These are phyloP conservation scores for Vimba vimba DNA, from an alignment of 2,113 vertebrate genomes.

Conservation along the genomic window DNA sequence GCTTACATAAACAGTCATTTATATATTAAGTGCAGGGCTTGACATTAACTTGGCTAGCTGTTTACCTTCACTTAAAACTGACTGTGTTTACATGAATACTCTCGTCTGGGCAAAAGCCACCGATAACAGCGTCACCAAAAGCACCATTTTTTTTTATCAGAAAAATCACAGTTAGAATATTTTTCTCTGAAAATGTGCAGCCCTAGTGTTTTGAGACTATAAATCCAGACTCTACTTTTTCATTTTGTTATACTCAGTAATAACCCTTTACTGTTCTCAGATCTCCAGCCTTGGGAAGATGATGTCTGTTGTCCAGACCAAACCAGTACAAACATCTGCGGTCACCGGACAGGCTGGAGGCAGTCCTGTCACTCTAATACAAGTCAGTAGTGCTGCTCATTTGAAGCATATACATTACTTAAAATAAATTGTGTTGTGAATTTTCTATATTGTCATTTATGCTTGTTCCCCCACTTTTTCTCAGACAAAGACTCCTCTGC, in stretches of 20 bases:
- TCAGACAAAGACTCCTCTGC: conserved; percentile 83
- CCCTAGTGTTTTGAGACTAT: no score
- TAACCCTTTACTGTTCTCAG: conserved; percentile 61
- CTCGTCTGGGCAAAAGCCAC: no score
- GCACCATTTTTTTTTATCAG: no score
- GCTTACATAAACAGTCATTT: no score
- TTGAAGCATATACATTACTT: neutral
- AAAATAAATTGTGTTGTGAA: neutral
- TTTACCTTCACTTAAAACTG: no score
- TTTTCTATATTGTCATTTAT: neutral
- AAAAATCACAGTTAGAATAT: no score
- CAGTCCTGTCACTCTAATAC: conserved; percentile 81
- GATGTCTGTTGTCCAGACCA: conserved; percentile 85
- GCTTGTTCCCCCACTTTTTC: neutral
- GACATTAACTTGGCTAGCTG: no score
- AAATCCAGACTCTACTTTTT: no score
- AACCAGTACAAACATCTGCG: conserved; percentile 80
- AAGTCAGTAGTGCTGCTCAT: conserved; percentile 67
- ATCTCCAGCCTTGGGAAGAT: conserved; percentile 81
- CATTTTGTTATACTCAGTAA: neutral
- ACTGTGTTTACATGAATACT: no score
- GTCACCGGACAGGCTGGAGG: conserved; percentile 79
- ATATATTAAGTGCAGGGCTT: no score
- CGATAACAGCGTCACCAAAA: no score
- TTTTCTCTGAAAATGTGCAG: no score